Evolutionary conservation across 92 coral and sea anemone species (phyloP).

Genomic region (Hydrozoanthus gracilis): DNA sequence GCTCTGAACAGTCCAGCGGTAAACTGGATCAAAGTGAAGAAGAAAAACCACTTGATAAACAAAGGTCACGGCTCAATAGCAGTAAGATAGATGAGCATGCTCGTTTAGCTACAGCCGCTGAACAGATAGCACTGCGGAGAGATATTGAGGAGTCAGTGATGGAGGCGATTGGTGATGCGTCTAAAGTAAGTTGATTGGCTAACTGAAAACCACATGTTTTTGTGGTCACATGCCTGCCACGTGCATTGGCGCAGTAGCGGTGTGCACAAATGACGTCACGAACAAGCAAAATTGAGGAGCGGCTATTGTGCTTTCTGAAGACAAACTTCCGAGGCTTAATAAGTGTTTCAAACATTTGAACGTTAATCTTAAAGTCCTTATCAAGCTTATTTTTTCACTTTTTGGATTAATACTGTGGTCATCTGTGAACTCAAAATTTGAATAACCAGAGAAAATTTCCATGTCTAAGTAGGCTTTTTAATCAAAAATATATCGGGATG

Average conservation of each 20-base stretch:
- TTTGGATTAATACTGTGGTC: too few relatives aligned
- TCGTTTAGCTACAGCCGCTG: slow-evolving; percentile 49
- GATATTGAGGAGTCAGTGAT: slow-evolving; percentile 59
- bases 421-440: too few relatives aligned
- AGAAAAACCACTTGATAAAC: not conserved
- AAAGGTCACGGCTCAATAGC: not conserved
- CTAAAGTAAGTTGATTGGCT: slow-evolving; percentile 43
- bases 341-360: too few relatives aligned
- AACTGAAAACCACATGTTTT: not conserved
- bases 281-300: too few relatives aligned
- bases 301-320: too few relatives aligned
- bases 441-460: too few relatives aligned
- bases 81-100: slow-evolving; percentile 9
- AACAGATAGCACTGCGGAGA: slow-evolving; percentile 59
- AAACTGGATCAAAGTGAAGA: not conserved
- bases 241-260: not conserved
- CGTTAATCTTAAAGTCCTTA: too few relatives aligned
- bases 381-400: too few relatives aligned
- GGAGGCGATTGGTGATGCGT: slow-evolving; percentile 52
- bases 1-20: not conserved
- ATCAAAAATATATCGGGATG: too few relatives aligned
- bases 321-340: too few relatives aligned
- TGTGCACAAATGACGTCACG: not conserved
- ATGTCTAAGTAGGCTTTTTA: too few relatives aligned
- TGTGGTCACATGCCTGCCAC: not conserved